Evolutionary conservation across 2,888 invertebrate species (phyloP).

Genomic region (Frankliniella intonsa): DNA sequence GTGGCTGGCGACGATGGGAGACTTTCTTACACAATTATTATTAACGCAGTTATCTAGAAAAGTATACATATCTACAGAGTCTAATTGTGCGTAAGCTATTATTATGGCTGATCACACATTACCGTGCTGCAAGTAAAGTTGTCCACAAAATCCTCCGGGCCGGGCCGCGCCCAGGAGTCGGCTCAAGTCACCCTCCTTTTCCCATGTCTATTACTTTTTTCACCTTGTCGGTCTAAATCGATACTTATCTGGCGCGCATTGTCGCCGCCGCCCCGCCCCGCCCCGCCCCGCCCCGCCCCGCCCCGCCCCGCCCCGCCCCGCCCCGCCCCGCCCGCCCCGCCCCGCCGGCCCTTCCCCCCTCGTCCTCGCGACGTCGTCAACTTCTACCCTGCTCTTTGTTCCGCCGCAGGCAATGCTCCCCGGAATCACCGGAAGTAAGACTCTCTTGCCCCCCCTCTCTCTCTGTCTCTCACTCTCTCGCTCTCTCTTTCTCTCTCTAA

Average conservation of each 20-base stretch:
- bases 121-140: too few relatives aligned
- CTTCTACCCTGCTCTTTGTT: too few relatives aligned
- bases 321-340: not conserved
- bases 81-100: too few relatives aligned
- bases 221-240: not conserved
- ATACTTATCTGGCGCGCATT: not conserved
- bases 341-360: not conserved
- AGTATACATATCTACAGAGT: too few relatives aligned
- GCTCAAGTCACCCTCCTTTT: not conserved
- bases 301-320: not conserved
- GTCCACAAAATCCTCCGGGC: too few relatives aligned
- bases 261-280: not conserved
- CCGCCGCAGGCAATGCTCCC: too few relatives aligned
- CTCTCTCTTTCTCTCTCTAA: not conserved
- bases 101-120: too few relatives aligned
- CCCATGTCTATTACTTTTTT: constrained; percentile 25
- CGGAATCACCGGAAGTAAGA: not conserved
- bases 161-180: too few relatives aligned
- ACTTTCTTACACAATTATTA: too few relatives aligned
- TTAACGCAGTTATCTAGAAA: too few relatives aligned
- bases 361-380: too few relatives aligned
- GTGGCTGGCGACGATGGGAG: too few relatives aligned
- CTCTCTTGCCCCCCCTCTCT: not conserved
- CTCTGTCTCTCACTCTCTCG: not conserved
- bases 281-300: not conserved